phyloP scores from a whole-genome alignment of 2,888 invertebrate species.

The Chironomus tentans region DNA sequence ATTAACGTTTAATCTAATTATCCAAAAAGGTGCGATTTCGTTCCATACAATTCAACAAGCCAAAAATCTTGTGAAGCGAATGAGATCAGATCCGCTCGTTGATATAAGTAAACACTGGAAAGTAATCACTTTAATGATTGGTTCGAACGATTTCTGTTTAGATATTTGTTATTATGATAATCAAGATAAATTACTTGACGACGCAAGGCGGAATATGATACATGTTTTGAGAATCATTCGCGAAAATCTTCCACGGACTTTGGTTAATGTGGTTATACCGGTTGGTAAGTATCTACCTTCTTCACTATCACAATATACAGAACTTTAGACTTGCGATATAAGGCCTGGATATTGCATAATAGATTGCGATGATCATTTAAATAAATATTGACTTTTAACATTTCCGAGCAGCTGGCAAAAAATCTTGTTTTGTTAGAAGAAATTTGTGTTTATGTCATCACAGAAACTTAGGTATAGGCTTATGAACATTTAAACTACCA shows the following conservation, averaged over 20 bases:
- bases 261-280: constrained; percentile 48
- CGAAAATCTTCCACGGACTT: constrained; percentile 51
- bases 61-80: constrained; percentile 45
- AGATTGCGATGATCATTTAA: too few relatives aligned
- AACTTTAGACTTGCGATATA: too few relatives aligned
- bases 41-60: constrained; percentile 50
- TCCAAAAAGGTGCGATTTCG: constrained; percentile 43
- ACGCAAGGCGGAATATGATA: constrained; percentile 45
- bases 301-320: neutral
- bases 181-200: constrained; percentile 39
- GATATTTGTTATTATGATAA: constrained; percentile 46
- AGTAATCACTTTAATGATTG: constrained; percentile 49
- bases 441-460: too few relatives aligned
- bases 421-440: too few relatives aligned
- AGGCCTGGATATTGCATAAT: too few relatives aligned
- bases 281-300: constrained; percentile 39
- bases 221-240: constrained; percentile 43
- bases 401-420: neutral
- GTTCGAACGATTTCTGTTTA: constrained; percentile 52
- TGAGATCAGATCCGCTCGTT: constrained; percentile 46
- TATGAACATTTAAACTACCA: too few relatives aligned
- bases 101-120: constrained; percentile 54
- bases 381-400: neutral
- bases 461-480: too few relatives aligned
- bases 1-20: neutral